Percentiles rank a stretch among this genome's conserved stretches.
phyloP scores from a whole-genome alignment of 2,888 invertebrate species.

The Caenorhabditis sinica region DNA sequence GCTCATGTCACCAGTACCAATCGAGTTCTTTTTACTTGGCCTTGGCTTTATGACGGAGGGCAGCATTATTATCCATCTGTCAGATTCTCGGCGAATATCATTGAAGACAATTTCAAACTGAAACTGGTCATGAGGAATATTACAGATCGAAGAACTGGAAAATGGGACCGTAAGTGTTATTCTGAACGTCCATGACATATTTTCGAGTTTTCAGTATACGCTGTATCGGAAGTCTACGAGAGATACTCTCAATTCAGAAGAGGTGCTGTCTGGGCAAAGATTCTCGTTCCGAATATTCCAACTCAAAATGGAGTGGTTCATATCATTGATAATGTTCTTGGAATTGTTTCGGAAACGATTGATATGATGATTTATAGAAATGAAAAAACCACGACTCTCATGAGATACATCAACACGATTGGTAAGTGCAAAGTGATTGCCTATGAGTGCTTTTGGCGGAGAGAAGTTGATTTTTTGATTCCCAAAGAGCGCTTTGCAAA shows the following conservation, averaged over 20 bases:
- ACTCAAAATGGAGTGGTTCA: slow-evolving; percentile 84
- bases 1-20: slow-evolving; percentile 83
- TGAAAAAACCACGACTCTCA: slow-evolving; percentile 80
- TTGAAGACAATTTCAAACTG: slow-evolving; percentile 83
- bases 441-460: background rate
- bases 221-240: slow-evolving; percentile 83
- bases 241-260: slow-evolving; percentile 82
- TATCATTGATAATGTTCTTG: slow-evolving; percentile 84
- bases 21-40: slow-evolving; percentile 82
- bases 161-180: slow-evolving; percentile 78
- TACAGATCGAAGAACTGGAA: slow-evolving; percentile 83
- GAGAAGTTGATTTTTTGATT: slow-evolving; percentile 7
- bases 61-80: slow-evolving; percentile 82
- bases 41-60: slow-evolving; percentile 84
- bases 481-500: background rate
- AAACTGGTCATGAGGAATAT: slow-evolving; percentile 83
- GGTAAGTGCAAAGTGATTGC: slow-evolving; percentile 67
- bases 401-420: slow-evolving; percentile 83
- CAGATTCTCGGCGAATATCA: slow-evolving; percentile 82
- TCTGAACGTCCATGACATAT: background rate
- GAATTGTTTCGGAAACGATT: slow-evolving; percentile 83
- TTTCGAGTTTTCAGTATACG: slow-evolving; percentile 79
- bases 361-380: slow-evolving; percentile 82
- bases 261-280: slow-evolving; percentile 84
- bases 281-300: slow-evolving; percentile 84